A percentile compares a stretch with the other conserved stretches of the same genome.
Conservation (phyloP, 2,113 vertebrate genomes). For the Nycticorax nycticorax region DNA sequence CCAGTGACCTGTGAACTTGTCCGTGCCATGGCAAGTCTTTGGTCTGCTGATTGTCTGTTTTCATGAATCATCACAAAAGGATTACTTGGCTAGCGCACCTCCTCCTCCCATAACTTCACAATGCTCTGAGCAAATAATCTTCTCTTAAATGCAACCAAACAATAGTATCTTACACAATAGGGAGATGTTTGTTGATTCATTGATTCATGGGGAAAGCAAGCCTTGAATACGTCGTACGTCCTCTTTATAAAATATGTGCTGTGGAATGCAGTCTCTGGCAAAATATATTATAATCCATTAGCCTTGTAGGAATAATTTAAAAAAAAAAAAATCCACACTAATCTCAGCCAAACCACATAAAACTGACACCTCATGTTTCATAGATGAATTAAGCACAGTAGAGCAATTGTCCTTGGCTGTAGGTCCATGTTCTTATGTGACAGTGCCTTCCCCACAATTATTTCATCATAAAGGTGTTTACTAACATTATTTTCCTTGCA, state of each 20-base stretch:
- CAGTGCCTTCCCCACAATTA: neutral
- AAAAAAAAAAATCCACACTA: neutral
- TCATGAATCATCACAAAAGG: neutral
- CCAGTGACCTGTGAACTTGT: neutral
- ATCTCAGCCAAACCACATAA: slow-evolving; percentile 18
- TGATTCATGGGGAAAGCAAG: neutral
- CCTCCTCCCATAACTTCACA: neutral
- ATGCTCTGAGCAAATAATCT: neutral
- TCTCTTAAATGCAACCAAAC: slow-evolving; percentile 1
- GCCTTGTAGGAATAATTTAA: neutral
- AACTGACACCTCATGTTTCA: slow-evolving; percentile 4
- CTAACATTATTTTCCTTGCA: slow-evolving; percentile 11
- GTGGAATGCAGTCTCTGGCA: slow-evolving; percentile 44
- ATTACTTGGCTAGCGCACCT: neutral
- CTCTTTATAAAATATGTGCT: slow-evolving; percentile 56
- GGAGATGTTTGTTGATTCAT: neutral
- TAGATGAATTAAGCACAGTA: neutral
- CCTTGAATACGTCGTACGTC: neutral
- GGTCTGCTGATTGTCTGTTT: neutral
- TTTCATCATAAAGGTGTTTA: slow-evolving; percentile 40
- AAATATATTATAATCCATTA: slow-evolving; percentile 44
- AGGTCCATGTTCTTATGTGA: neutral
- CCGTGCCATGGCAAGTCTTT: neutral
- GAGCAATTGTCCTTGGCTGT: slow-evolving; percentile 46
- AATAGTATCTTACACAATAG: neutral